Base-by-base conservation (phyloP, 2,113 vertebrate genomes). In the Halcyon malimbica region DNA sequence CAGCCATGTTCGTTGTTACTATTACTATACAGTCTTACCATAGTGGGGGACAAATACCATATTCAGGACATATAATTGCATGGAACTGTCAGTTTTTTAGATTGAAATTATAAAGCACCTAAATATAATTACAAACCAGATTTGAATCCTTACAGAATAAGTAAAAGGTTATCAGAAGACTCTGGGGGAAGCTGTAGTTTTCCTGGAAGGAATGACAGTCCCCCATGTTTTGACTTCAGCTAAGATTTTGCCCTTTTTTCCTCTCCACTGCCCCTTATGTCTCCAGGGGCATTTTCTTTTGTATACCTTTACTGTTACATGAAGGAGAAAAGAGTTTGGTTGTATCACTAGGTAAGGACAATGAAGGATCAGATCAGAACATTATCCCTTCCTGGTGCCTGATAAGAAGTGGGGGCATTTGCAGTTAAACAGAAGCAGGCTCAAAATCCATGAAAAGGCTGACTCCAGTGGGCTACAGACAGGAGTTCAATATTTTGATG, bases 1-100 rank as follows among this genome's bases (percentile, higher is more conserved):
- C 96, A 96, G 95, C 95, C 87, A 85, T 86, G 59, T 93, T 93
- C 5, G 1, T 91, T 91, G 70, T 84, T 96, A 95, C 91, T 94
- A 95, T 77, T 85, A 68, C 90, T 83, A 90, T 84, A 70, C 64
- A 87, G 89, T 83, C 90, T 87, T 88, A 50, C 24, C 31, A 21
- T 18, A 57, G 42, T 41, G 16, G 41, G 41, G 73, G 56, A 86
- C 79, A 83, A 90, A 93, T 73, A 68, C 29, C n/a, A 44, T 33
- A 65, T 95, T 74, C 53, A 68, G 90, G 83, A 75, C 53, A 78
- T 44, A 18, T 23, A 84, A 91, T 69, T 92, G 31, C 81, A 65
- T 31, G 41, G 44, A 82, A 80, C 16, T 91, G 19, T 73, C 64
- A 77, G 56, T 19, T 50, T 93, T 51, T 88, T 77, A 77, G 67